Conservation (phyloP, 2,113 vertebrate genomes). For the Nothobranchius furzeri region DNA sequence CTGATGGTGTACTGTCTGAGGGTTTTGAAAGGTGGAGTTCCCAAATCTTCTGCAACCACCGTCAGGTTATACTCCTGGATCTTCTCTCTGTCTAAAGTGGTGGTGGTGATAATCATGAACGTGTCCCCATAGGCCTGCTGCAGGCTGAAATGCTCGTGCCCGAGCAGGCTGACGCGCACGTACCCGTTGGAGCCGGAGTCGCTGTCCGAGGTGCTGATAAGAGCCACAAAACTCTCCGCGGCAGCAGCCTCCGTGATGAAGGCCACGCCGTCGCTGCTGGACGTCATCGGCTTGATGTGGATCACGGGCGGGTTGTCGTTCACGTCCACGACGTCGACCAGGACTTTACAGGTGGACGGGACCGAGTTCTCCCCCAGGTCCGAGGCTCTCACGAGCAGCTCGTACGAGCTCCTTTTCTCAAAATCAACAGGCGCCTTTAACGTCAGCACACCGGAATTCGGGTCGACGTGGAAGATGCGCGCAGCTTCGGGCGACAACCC, state of each 20-base stretch:
- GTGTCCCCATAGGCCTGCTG: constrained; percentile 80
- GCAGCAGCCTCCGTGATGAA: constrained; percentile 81
- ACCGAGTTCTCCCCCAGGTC: constrained; percentile 68
- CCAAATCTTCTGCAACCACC: constrained; percentile 78
- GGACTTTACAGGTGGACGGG: constrained; percentile 71
- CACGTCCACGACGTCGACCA: constrained; percentile 77
- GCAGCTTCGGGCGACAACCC: constrained; percentile 44
- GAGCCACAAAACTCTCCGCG: constrained; percentile 79
- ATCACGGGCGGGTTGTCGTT: constrained; percentile 82
- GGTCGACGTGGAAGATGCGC: constrained; percentile 74
- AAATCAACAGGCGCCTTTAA: constrained; percentile 72
- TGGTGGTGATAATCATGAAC: constrained; percentile 78
- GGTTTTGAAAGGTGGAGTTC: constrained; percentile 76
- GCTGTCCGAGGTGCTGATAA: constrained; percentile 80
- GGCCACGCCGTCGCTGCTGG: constrained; percentile 75
- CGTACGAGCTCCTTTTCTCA: constrained; percentile 72
- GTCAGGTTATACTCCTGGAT: constrained; percentile 80
- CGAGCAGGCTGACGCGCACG: constrained; percentile 74
- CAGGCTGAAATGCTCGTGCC: constrained; percentile 78
- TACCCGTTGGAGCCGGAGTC: constrained; percentile 81
- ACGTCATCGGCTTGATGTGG: constrained; percentile 79
- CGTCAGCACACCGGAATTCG: constrained; percentile 70
- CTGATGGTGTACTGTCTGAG: constrained; percentile 75
- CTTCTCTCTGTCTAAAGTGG: constrained; percentile 75
- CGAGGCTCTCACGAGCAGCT: constrained; percentile 72